These are phyloP conservation scores for Micromesistius poutassou DNA, from an alignment of 2,797 vertebrate genomes.

Conservation along the genomic window DNA sequence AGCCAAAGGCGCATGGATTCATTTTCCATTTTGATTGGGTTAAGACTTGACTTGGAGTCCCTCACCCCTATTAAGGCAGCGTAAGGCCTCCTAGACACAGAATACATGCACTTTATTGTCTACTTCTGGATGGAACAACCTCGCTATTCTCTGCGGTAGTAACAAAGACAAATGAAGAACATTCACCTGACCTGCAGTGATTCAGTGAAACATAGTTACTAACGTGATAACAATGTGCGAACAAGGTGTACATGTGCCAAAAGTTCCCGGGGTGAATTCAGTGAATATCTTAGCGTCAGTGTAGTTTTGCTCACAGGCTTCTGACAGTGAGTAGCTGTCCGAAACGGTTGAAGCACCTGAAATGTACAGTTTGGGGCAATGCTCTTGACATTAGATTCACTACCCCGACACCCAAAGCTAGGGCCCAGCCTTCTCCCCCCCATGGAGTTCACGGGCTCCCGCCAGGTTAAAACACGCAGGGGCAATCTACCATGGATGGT, in stretches of 20 bases:
- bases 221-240: neutral
- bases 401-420: neutral
- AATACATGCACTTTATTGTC: neutral
- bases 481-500: neutral
- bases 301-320: neutral
- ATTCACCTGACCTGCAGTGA: neutral
- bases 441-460: neutral
- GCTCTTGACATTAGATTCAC: neutral
- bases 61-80: neutral
- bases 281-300: neutral
- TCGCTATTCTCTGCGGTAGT: neutral
- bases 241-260: neutral
- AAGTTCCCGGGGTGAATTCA: neutral
- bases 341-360: neutral
- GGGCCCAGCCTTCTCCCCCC: neutral
- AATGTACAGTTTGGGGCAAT: neutral
- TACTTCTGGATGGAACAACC: neutral
- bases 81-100: neutral
- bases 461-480: neutral
- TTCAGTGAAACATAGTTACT: neutral
- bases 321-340: neutral
- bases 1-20: constrained; percentile 11
- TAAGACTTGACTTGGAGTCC: neutral
- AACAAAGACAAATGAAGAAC: neutral
- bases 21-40: neutral